A percentile compares a stretch with the other conserved stretches of the same genome.
These are phyloP conservation scores for Venustoraphidia nigricollis DNA, from an alignment of 2,888 invertebrate genomes.

Conservation along the genomic window DNA sequence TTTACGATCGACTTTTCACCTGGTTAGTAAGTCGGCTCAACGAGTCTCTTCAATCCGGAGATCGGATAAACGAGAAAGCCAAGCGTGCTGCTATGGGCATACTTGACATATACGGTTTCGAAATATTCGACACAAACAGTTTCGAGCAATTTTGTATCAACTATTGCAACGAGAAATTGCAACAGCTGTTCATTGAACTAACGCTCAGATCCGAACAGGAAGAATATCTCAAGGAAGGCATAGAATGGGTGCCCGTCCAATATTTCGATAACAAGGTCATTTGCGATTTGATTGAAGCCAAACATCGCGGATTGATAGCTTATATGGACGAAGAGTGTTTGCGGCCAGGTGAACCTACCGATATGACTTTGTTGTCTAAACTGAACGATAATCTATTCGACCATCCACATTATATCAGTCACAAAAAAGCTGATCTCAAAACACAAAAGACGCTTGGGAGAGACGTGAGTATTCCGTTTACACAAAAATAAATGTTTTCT, in stretches of 20 bases:
- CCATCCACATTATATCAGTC: constrained; percentile 73
- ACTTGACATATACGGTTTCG: constrained; percentile 88
- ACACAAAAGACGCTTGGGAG: constrained; percentile 74
- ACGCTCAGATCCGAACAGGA: constrained; percentile 86
- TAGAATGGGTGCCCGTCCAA: constrained; percentile 76
- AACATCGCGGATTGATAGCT: constrained; percentile 73
- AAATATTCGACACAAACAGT: constrained; percentile 80
- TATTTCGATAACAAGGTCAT: constrained; percentile 91
- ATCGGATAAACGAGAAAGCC: constrained; percentile 19
- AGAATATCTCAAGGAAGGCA: constrained; percentile 80
- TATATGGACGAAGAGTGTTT: constrained; percentile 86
- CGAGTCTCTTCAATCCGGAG: constrained; percentile 44
- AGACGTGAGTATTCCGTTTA: constrained; percentile 41
- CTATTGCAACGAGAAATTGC: constrained; percentile 90
- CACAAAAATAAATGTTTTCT: no score
- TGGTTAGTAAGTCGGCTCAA: constrained; percentile 79
- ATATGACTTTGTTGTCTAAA: constrained; percentile 68
- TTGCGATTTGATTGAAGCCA: constrained; percentile 81
- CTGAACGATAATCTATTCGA: constrained; percentile 53
- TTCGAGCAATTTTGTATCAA: constrained; percentile 91
- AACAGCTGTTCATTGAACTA: constrained; percentile 83
- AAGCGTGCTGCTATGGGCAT: constrained; percentile 70
- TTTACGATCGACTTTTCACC: constrained; percentile 80
- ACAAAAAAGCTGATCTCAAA: constrained; percentile 58
- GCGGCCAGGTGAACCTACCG: constrained; percentile 74